Evolutionary conservation across 2,113 vertebrate species (phyloP).

Genomic region (Mystacornis crossleyi): DNA sequence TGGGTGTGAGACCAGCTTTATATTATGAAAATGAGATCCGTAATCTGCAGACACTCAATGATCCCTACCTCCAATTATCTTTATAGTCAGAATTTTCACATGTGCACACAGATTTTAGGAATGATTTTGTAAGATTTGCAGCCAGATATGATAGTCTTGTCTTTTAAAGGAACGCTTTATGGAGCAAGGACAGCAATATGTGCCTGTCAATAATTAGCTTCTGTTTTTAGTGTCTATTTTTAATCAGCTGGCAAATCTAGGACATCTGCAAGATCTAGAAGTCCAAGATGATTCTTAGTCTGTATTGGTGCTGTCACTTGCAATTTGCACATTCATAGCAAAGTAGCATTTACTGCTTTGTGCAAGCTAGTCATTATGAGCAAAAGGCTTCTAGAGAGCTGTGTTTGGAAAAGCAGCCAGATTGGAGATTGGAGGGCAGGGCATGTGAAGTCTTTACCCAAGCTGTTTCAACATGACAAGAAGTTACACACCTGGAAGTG

Average conservation of each 20-base stretch:
- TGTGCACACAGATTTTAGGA: neutral
- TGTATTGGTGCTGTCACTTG: neutral
- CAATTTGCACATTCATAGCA: neutral
- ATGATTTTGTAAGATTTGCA: neutral
- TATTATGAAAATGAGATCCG: neutral
- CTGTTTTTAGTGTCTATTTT: neutral
- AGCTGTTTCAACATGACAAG: neutral
- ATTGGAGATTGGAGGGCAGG: fast-evolving
- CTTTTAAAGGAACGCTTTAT: neutral
- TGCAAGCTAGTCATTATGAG: neutral
- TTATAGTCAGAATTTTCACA: neutral
- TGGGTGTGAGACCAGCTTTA: neutral
- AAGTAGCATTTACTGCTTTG: neutral
- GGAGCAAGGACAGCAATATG: neutral
- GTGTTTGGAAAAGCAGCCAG: neutral
- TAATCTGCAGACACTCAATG: neutral
- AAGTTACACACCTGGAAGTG: neutral
- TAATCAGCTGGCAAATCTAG: neutral
- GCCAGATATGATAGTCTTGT: neutral
- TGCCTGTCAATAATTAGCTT: neutral
- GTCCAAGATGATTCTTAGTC: neutral
- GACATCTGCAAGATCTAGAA: neutral
- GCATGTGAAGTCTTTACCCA: fast-evolving
- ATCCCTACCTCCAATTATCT: neutral
- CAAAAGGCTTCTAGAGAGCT: neutral